These are phyloP conservation scores for Thaumatotibia leucotreta DNA, from an alignment of 1,140 invertebrate genomes.

Conservation along the genomic window DNA sequence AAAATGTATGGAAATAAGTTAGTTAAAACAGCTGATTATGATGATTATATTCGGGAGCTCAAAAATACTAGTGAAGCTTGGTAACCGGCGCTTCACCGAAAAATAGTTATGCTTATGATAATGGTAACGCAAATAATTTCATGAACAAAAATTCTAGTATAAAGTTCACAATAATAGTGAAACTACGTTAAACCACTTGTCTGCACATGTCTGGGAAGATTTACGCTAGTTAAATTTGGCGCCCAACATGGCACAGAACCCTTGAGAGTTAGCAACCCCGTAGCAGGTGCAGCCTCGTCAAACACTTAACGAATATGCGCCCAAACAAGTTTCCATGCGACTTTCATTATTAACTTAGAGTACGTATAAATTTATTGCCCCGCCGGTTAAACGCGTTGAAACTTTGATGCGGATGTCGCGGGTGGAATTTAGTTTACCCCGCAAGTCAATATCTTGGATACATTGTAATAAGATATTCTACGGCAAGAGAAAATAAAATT, in stretches of 20 bases:
- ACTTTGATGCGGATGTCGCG: constrained; percentile 26
- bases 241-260: constrained; percentile 39
- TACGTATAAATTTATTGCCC: constrained; percentile 32
- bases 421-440: constrained; percentile 1
- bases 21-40: too few relatives aligned
- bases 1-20: neutral
- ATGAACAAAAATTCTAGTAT: neutral
- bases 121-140: constrained; percentile 21
- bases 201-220: constrained; percentile 34
- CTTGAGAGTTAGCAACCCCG: constrained; percentile 37
- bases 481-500: constrained; percentile 3
- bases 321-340: constrained; percentile 51
- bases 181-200: constrained; percentile 14
- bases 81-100: too few relatives aligned
- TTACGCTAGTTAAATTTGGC: constrained; percentile 52
- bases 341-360: constrained; percentile 40
- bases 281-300: constrained; percentile 56
- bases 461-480: constrained; percentile 5
- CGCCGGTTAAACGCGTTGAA: constrained; percentile 22
- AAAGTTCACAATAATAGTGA: neutral
- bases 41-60: too few relatives aligned
- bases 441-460: neutral
- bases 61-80: too few relatives aligned
- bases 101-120: constrained; percentile 15
- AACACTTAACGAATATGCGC: constrained; percentile 48